Conservation (phyloP, 2,113 vertebrate species). For the Ardeotis arabs region DNA sequence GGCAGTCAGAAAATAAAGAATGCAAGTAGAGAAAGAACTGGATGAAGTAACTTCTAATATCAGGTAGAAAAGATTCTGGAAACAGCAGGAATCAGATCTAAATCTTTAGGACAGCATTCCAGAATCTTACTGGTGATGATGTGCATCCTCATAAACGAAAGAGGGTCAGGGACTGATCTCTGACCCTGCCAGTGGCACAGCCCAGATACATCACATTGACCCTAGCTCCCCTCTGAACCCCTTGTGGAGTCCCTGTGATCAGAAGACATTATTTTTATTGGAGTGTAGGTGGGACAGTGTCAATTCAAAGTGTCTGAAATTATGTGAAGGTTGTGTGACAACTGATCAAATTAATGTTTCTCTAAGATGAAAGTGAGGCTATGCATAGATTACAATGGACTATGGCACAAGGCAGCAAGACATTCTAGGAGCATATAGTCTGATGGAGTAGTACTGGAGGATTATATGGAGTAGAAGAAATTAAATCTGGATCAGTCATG, state of each 20-base stretch:
- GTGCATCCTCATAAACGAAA: background rate
- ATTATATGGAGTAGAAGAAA: background rate
- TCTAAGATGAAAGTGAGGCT: background rate
- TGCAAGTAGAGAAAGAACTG: background rate
- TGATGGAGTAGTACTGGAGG: background rate
- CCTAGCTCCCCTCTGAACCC: background rate
- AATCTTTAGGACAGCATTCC: background rate
- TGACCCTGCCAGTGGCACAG: background rate
- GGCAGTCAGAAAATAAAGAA: background rate
- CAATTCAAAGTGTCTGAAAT: background rate
- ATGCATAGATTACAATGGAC: background rate
- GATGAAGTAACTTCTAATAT: background rate
- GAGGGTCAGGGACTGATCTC: background rate
- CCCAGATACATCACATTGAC: background rate
- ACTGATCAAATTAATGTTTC: background rate
- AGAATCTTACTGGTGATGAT: background rate
- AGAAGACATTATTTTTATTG: background rate
- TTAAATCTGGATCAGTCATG: background rate
- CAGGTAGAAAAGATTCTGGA: background rate
- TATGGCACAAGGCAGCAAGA: background rate
- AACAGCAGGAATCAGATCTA: background rate
- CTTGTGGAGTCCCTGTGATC: background rate
- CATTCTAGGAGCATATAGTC: background rate
- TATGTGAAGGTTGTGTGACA: background rate
- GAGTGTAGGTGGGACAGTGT: rapidly evolving